Evolutionary conservation across 2,113 vertebrate genomes (phyloP).

Genomic region (Peromyscus leucopus): DNA sequence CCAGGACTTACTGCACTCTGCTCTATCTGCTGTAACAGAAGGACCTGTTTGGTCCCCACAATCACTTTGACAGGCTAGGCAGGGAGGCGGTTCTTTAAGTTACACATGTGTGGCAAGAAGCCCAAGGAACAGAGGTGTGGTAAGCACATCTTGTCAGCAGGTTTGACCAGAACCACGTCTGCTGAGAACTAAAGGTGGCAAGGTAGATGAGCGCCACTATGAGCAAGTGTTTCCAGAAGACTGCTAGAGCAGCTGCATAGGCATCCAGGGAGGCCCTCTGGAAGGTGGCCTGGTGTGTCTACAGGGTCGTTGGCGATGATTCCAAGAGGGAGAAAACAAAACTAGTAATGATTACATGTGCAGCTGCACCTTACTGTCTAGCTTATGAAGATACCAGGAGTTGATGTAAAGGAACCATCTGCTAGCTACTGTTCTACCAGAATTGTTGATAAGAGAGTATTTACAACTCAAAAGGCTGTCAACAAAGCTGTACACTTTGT

Average conservation of each 20-base stretch:
- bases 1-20: not conserved
- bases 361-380: not conserved
- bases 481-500: not conserved
- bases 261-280: not conserved
- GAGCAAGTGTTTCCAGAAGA: not conserved
- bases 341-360: not conserved
- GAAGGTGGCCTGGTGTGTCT: not conserved
- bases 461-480: not conserved
- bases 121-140: not conserved
- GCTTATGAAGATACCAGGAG: not conserved
- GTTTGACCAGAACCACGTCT: not conserved
- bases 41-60: not conserved
- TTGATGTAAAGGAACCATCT: rapidly evolving
- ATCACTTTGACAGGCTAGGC: not conserved
- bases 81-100: not conserved
- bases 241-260: too few species aligned
- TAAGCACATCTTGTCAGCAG: not conserved
- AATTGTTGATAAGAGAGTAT: not conserved
- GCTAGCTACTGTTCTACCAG: not conserved
- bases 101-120: too few species aligned
- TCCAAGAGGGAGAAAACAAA: not conserved
- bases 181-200: not conserved
- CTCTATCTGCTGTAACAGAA: not conserved
- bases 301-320: not conserved
- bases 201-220: too few species aligned